Evolutionary conservation across 1,140 invertebrate species (phyloP), one percentile per base, ranked within the genome.

Genomic region (Drosophila carrolli): DNA sequence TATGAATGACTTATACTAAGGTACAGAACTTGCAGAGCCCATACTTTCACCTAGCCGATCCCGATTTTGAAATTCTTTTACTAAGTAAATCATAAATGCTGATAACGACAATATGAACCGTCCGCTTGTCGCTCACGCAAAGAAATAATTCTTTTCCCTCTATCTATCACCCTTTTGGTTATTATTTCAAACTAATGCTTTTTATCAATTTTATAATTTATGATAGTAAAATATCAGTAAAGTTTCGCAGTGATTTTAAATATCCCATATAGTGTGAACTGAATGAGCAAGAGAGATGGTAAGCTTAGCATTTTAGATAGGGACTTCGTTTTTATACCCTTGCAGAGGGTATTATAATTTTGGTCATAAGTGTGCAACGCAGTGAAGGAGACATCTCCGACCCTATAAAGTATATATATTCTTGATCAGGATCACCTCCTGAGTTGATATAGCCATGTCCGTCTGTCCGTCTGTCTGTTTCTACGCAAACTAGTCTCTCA

Each of bases 181-280:
- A 14, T 29, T 35, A 40, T 37, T 44, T 32, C 23, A 35, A 70
- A 29, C 46, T 55, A 66, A 51, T 35, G 11, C 50, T 67, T 71
- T 46, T 73, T 62, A 76, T 83, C 81, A 84, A 76, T 76, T 79
- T 59, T 59, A 76, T 40, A 67, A 76, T 80, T 76, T 63, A 84
- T 58, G 62, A n/a, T 47, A 35, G 38, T 29, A 10, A 65, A 84
- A 80, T 80, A 84, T 80, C 72, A 85, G 84, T 80, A 84, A 68
- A 67, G 76, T 59, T 73, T 84, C 57, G 63, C 75, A 78, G 58
- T 77, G 81, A 84, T 84, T 84, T 83, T 66, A 61, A 85, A 71
- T 73, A 47, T 84, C 66, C 71, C 65, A 51, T 72, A 60, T 59
- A 83, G 71, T 74, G 41, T 27, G 23, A 37, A 80, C 67, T 2